phyloP scores from a whole-genome alignment of 2,113 vertebrate genomes.

The Cyrtonyx montezumae region DNA sequence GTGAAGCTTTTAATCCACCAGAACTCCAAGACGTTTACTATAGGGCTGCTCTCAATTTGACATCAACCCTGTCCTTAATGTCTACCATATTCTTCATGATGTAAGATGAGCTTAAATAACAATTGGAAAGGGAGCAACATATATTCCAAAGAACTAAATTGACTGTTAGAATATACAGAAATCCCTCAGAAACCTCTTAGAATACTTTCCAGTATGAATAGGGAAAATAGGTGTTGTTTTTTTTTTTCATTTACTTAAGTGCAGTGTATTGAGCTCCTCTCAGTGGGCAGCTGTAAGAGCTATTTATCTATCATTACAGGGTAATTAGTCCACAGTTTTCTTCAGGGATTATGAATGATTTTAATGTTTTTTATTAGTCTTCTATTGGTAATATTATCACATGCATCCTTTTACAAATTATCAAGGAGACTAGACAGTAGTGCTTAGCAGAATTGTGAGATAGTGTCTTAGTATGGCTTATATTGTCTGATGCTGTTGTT shows the following conservation, averaged over 20 bases:
- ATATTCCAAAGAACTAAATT: neutral
- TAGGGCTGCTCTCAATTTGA: neutral
- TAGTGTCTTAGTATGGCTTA: fast-evolving
- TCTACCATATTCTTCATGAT: neutral
- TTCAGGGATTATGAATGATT: neutral
- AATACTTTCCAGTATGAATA: neutral
- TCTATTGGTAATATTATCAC: neutral
- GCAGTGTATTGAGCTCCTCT: neutral
- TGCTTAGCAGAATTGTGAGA: neutral
- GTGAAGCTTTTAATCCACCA: neutral
- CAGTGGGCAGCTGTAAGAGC: neutral
- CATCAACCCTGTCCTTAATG: neutral
- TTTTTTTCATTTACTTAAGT: neutral
- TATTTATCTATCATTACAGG: neutral
- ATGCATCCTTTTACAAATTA: neutral
- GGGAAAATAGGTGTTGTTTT: neutral
- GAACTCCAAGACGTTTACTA: neutral
- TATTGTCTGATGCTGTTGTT: neutral
- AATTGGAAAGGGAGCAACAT: neutral
- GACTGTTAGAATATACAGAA: neutral
- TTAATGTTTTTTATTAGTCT: neutral
- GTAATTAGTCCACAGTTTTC: conserved; percentile 26
- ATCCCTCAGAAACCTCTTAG: neutral
- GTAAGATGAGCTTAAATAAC: neutral
- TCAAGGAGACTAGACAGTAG: neutral